Conservation (phyloP, 2,888 invertebrate genomes). For the Petrophora chlorosata region DNA sequence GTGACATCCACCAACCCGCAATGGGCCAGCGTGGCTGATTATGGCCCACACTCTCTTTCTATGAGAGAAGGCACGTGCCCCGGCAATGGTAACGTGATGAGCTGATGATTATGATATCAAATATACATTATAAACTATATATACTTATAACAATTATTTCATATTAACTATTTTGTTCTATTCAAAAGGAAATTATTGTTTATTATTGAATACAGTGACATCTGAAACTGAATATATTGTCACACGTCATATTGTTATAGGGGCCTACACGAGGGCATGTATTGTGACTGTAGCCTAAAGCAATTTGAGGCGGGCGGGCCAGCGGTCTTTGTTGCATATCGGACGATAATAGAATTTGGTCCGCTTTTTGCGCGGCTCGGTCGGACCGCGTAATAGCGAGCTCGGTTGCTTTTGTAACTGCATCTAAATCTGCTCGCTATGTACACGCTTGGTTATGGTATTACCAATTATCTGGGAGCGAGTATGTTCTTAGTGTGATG, state of each 20-base stretch:
- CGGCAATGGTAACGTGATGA: no score
- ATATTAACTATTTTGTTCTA: no score
- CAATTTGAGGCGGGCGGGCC: slow-evolving; percentile 77
- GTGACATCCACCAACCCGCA: no score
- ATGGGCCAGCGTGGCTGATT: no score
- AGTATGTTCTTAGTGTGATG: slow-evolving; percentile 28
- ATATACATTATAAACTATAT: no score
- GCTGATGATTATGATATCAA: no score
- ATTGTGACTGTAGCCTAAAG: slow-evolving; percentile 79
- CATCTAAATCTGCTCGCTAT: slow-evolving; percentile 74
- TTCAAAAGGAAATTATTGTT: no score
- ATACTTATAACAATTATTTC: no score
- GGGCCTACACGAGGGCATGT: slow-evolving; percentile 65
- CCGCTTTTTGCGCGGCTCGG: slow-evolving; percentile 78
- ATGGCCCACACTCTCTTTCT: no score
- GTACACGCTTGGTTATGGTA: slow-evolving; percentile 57
- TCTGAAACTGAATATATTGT: slow-evolving; percentile 64
- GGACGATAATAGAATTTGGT: slow-evolving; percentile 82
- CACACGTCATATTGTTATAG: slow-evolving; percentile 59
- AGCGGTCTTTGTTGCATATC: slow-evolving; percentile 83
- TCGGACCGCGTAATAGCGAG: slow-evolving; percentile 72
- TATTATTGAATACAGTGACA: no score
- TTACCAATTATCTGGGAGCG: slow-evolving; percentile 53
- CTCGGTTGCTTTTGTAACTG: slow-evolving; percentile 79
- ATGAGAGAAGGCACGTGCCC: no score